phyloP scores from a whole-genome alignment of 2,113 vertebrate genomes.

The Myrmecobius fasciatus region DNA sequence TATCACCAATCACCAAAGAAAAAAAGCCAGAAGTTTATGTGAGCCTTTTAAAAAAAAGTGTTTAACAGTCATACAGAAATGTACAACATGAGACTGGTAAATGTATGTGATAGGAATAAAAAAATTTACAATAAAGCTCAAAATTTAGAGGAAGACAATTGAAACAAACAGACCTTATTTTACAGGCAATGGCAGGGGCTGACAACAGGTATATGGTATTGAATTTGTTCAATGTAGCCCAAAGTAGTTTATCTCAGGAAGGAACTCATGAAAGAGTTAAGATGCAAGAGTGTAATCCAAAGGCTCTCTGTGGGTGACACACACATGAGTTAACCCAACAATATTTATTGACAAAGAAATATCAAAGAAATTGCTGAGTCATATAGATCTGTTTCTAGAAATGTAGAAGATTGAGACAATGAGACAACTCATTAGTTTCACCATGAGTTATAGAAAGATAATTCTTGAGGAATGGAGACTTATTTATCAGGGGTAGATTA shows the following conservation, averaged over 20 bases:
- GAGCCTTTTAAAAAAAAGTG: neutral
- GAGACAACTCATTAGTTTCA: neutral
- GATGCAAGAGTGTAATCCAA: neutral
- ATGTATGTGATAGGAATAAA: neutral
- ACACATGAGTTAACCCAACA: neutral
- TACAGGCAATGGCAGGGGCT: neutral
- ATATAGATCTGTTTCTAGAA: neutral
- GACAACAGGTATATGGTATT: neutral
- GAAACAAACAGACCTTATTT: neutral
- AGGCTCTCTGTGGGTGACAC: neutral
- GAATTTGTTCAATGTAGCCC: neutral
- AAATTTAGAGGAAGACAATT: neutral
- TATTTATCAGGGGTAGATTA: neutral
- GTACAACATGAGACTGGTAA: neutral
- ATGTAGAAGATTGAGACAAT: neutral
- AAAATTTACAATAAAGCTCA: neutral
- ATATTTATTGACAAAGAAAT: neutral
- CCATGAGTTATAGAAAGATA: neutral
- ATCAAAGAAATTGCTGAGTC: neutral
- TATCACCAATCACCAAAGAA: neutral
- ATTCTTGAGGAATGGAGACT: neutral
- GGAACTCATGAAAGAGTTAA: neutral
- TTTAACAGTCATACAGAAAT: neutral
- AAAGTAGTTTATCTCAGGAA: neutral
- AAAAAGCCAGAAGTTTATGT: neutral